Percentiles rank a stretch among this genome's conserved stretches.
Evolutionary conservation across 2,888 invertebrate species (phyloP).

Genomic region (Girardia tigrina): DNA sequence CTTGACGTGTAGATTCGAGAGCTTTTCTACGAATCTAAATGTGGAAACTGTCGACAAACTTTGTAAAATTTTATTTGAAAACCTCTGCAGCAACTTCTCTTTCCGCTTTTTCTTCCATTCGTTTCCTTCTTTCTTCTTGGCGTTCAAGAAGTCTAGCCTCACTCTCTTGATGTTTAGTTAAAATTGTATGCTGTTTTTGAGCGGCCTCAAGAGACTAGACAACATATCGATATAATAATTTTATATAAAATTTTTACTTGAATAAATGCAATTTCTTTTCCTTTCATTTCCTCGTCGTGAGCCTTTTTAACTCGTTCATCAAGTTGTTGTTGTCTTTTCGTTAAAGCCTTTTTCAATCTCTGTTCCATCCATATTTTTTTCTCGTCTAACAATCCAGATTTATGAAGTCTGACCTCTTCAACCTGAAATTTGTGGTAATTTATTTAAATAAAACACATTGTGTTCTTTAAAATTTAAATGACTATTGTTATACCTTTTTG

Average conservation of each 20-base stretch:
- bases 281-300: slow-evolving; percentile 26
- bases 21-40: slow-evolving; percentile 8
- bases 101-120: slow-evolving; percentile 2
- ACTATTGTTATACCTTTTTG: no score
- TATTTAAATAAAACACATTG: not conserved
- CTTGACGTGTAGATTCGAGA: not conserved
- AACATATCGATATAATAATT: no score
- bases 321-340: not conserved
- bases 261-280: slow-evolving; percentile 25
- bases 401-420: slow-evolving; percentile 24
- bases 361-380: slow-evolving; percentile 24
- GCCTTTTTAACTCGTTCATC: slow-evolving; percentile 24
- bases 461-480: not conserved
- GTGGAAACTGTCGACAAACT: no score
- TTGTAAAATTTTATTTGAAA: no score
- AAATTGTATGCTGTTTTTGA: slow-evolving; percentile 21
- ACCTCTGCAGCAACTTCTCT: slow-evolving; percentile 16
- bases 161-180: slow-evolving; percentile 25
- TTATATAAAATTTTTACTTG: slow-evolving; percentile 16
- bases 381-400: slow-evolving; percentile 12
- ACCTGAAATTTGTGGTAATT: not conserved
- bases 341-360: not conserved
- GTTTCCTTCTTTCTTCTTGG: not conserved
- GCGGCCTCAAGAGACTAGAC: slow-evolving; percentile 26
- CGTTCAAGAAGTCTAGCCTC: slow-evolving; percentile 21